Base-by-base conservation (phyloP, 1,140 invertebrate species). In the Cyclargus thomasi region DNA sequence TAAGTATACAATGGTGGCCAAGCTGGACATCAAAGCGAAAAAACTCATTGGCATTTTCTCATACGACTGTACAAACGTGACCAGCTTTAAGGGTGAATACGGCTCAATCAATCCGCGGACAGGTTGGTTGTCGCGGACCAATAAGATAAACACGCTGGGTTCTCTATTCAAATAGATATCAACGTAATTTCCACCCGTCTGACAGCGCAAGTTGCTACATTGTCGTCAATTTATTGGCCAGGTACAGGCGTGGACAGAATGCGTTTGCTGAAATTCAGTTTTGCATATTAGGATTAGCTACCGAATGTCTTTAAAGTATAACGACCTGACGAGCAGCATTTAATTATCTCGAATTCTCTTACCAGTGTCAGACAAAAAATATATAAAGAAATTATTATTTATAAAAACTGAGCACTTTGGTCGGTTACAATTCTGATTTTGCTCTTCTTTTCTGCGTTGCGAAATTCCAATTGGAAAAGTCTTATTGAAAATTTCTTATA, bases 151-250 rank as follows among this genome's bases (percentile, higher is more conserved):
- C 73, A 74, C 69, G 71, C 70, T 73, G 67, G 70, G 65, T 73
- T 63, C 53, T 69, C 73, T 74, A 79, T 79, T 81, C 79, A 78
- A 76, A 75, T 71, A 70, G 75, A 79, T 74, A 75, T 79, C 67
- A 70, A 69, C 71, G 75, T 72, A 74, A 80, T 74, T 73, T 67
- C 64, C 22, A 39, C 1, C 0, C n/a, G 55, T 18, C 55, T 21
- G 2, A 14, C 16, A 17, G 53, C 8, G 17, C 17, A 20, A 59
- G 55, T 59, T 59, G 6, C 57, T 47, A 67, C 65, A 69, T 64
- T 67, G 57, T 71, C 20, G 35, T n/a, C n/a, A 55, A 18, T 20
- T 55, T 55, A 55, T 55, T 55, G 3, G 47, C 47, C 53, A 17
- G 8, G n/a, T 18, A 55, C 53, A 11, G 53, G 39, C 14, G 10